These are phyloP conservation scores for Itoplectis maculator DNA, from an alignment of 2,888 invertebrate genomes.

Conservation along the genomic window DNA sequence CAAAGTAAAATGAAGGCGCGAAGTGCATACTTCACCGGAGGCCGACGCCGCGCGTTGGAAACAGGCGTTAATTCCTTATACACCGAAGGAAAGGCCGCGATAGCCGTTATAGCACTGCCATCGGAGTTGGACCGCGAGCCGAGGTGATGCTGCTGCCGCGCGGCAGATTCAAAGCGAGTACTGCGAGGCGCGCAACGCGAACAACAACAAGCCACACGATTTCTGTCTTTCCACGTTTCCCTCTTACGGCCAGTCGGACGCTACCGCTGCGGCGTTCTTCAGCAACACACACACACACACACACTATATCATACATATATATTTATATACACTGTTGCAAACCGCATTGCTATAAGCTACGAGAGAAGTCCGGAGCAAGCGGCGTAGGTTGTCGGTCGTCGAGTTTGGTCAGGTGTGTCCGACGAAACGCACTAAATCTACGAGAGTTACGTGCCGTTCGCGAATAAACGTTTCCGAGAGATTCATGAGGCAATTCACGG, in stretches of 20 bases:
- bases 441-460: constrained; percentile 77
- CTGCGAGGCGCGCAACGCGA: constrained; percentile 29
- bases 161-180: constrained; percentile 64
- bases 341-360: constrained; percentile 29
- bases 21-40: constrained; percentile 37
- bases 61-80: constrained; percentile 53
- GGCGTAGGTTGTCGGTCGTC: constrained; percentile 55
- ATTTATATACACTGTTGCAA: constrained; percentile 9
- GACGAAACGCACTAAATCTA: constrained; percentile 79
- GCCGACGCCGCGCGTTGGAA: not conserved
- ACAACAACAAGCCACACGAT: constrained; percentile 52
- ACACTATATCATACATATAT: not conserved
- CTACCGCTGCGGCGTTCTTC: not conserved
- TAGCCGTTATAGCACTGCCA: constrained; percentile 18
- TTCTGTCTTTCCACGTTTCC: constrained; percentile 58
- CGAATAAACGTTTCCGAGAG: constrained; percentile 76
- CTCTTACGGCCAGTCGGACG: constrained; percentile 54
- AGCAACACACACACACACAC: not conserved
- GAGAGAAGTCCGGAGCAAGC: constrained; percentile 30
- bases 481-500: constrained; percentile 79
- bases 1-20: constrained; percentile 54
- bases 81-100: constrained; percentile 15
- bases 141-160: constrained; percentile 43
- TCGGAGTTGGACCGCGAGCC: not conserved
- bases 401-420: constrained; percentile 77